phyloP scores from a whole-genome alignment of 2,888 invertebrate genomes.

The Mythimna ferrago region DNA sequence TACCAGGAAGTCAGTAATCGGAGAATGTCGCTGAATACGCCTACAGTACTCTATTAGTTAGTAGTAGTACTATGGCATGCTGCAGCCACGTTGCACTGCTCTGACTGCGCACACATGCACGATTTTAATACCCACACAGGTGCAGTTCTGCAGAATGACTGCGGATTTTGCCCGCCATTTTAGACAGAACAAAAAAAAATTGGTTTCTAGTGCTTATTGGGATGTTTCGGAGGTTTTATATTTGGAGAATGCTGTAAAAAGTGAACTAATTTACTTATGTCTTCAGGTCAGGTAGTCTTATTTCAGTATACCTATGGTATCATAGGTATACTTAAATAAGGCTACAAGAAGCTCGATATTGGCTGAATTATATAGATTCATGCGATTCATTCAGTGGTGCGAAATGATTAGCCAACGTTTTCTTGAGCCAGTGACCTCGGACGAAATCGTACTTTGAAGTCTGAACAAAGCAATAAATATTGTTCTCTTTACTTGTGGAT shows the following conservation, averaged over 20 bases:
- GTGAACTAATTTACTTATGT: background rate
- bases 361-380: conserved; percentile 50
- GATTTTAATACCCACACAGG: conserved; percentile 67
- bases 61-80: conserved; percentile 74
- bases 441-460: conserved; percentile 80
- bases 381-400: conserved; percentile 75
- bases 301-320: too few relatives aligned
- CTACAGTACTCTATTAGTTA: conserved; percentile 73
- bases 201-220: background rate
- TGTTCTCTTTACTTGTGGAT: conserved; percentile 67
- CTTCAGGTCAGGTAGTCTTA: too few relatives aligned
- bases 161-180: conserved; percentile 81
- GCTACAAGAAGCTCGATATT: conserved; percentile 55
- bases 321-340: background rate
- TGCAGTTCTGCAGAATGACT: conserved; percentile 65
- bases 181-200: conserved; percentile 47
- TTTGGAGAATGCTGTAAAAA: background rate
- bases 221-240: conserved; percentile 10
- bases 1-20: conserved; percentile 79
- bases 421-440: conserved; percentile 85
- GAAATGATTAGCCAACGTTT: conserved; percentile 84
- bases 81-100: conserved; percentile 77
- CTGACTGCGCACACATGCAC: conserved; percentile 74
- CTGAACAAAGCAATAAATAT: conserved; percentile 80
- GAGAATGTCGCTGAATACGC: conserved; percentile 81